Percentiles rank a stretch among this genome's conserved stretches.
phyloP scores from a whole-genome alignment of 2,113 vertebrate genomes.

The Mus spicilegus region DNA sequence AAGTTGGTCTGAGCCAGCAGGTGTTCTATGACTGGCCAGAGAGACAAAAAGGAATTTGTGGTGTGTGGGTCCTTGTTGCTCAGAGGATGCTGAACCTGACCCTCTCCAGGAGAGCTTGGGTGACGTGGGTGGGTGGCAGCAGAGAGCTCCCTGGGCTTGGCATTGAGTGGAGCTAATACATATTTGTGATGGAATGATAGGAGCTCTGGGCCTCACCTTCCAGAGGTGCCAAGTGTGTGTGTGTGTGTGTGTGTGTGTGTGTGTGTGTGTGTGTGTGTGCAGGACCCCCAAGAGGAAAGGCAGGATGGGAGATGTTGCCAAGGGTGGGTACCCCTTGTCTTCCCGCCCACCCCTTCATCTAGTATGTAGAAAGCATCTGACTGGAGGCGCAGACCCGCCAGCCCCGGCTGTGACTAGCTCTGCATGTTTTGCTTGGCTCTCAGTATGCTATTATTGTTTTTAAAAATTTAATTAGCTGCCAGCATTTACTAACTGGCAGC shows the following conservation, averaged over 20 bases:
- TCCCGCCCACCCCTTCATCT: background rate
- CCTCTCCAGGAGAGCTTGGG: background rate
- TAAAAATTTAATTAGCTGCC: constrained; percentile 70
- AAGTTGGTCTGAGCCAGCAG: background rate
- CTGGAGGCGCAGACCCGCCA: background rate
- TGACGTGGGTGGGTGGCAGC: background rate
- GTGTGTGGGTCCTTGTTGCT: background rate
- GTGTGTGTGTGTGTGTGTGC: background rate
- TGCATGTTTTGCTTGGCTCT: constrained; percentile 68
- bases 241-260: too few species aligned
- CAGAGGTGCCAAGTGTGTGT: background rate
- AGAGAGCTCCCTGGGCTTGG: background rate
- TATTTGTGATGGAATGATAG: background rate
- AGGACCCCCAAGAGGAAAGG: background rate
- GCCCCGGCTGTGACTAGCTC: background rate
- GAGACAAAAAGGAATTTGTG: background rate
- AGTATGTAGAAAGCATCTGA: background rate
- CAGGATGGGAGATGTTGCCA: background rate
- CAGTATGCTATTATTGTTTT: constrained; percentile 59
- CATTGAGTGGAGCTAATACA: accelerated
- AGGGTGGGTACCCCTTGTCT: background rate
- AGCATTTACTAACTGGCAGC: constrained; percentile 59
- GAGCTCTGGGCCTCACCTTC: background rate
- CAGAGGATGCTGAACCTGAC: background rate
- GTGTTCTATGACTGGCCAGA: background rate